Evolutionary conservation across 2,113 vertebrate genomes (phyloP).

Genomic region (Ammospiza nelsoni): DNA sequence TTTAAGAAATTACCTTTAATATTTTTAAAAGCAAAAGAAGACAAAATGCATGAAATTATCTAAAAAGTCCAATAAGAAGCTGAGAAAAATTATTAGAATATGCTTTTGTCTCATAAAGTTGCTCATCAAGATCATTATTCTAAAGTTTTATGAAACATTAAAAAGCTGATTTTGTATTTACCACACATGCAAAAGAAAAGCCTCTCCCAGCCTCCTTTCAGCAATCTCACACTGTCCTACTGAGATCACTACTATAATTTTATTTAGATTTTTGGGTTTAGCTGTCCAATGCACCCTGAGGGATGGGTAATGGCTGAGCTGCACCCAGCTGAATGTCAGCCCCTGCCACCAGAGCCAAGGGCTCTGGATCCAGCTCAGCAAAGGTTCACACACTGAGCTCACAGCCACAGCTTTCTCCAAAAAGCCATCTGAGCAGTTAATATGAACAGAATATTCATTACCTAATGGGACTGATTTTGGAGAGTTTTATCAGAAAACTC

Average conservation of each 20-base stretch:
- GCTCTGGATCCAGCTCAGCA: neutral
- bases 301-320: neutral
- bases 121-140: neutral
- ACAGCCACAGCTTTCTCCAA: neutral
- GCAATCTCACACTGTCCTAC: neutral
- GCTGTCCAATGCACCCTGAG: neutral
- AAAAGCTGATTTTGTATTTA: neutral
- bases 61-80: neutral
- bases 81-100: neutral
- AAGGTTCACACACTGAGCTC: neutral
- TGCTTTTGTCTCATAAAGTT: neutral
- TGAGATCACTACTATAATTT: neutral
- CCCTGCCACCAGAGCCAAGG: neutral
- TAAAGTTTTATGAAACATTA: neutral
- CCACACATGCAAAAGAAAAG: neutral
- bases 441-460: neutral
- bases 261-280: neutral
- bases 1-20: neutral
- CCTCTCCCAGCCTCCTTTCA: neutral
- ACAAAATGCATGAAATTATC: neutral
- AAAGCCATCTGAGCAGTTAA: neutral
- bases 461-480: neutral
- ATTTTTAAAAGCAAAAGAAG: neutral
- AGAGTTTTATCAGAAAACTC: neutral
- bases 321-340: neutral